Base-by-base conservation (phyloP, 2,888 invertebrate genomes). In the Dicranocentrus wangi region DNA sequence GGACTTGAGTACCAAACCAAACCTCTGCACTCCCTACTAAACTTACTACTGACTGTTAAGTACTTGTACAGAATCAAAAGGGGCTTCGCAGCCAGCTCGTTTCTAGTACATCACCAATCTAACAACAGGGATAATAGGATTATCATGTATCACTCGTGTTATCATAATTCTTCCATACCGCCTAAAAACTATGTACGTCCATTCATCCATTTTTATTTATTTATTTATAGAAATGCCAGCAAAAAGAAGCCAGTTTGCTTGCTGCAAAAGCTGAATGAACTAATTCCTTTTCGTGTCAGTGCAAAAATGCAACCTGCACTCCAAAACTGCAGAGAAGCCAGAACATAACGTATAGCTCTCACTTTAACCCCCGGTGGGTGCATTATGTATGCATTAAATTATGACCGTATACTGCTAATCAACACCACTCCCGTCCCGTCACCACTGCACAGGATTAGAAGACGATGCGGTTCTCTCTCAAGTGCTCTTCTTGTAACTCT, bases 271-370 rank as follows among this genome's bases (percentile, higher is more conserved):
- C 23, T 55, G 55, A 55, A 55, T 60, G 60, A 63, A 63, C 42
- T 63, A 42, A 63, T 63, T 42, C 28, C 43, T 66, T 66, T 66
- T 10, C 23, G 66, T 66, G 66, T 47, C 66, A 66, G 66, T 47
- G 10, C 25, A 47, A 42, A n/a, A n/a, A 47, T 47, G n/a, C n/a
- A n/a, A 47, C 47, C 5, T 47, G 47, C 47, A 47, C 47, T 15
- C n/a, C n/a, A n/a, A n/a, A n/a, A n/a, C n/a, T n/a, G n/a, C n/a
- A n/a, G n/a, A n/a, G n/a, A n/a, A n/a, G n/a, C n/a, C n/a, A n/a
- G n/a, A n/a, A 32, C n/a, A n/a, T 47, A n/a, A n/a, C 47, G 2
- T 47, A n/a, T 47, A 47, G 47, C 47, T 47, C 47, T 47, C 47
- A 47, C 47, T 47, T 47, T n/a, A 47, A 10, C 2, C 47, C 47